phyloP scores from a whole-genome alignment of 2,888 invertebrate species.

The Rapana venosa region DNA sequence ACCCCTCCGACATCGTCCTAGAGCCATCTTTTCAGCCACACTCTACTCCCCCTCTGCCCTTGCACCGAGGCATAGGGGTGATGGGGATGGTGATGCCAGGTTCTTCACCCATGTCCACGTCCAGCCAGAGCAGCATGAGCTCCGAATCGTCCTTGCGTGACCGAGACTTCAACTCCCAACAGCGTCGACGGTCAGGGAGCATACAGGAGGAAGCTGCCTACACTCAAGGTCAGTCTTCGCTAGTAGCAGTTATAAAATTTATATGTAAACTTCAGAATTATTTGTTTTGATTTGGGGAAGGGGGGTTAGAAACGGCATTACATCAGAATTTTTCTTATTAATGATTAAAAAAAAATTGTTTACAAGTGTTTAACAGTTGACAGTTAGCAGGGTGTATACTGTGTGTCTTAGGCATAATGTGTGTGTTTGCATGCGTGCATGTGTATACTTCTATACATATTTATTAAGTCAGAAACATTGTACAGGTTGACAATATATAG shows the following conservation, averaged over 20 bases:
- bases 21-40: background rate
- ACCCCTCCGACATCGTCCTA: background rate
- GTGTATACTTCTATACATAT: no score
- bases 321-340: no score
- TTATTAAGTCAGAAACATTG: no score
- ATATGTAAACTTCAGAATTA: no score
- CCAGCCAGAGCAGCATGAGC: constrained; percentile 69
- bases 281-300: no score
- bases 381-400: no score
- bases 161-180: constrained; percentile 35
- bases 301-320: no score
- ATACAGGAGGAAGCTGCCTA: constrained; percentile 69
- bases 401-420: no score
- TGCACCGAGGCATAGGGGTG: background rate
- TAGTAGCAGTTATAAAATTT: background rate
- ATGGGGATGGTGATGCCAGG: constrained; percentile 23
- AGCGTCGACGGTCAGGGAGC: constrained; percentile 60
- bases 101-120: constrained; percentile 54
- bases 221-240: constrained; percentile 59
- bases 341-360: no score
- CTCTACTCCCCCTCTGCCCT: background rate
- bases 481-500: no score
- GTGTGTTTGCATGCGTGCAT: no score
- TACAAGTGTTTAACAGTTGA: no score
- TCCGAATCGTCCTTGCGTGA: constrained; percentile 58